Evolutionary conservation across 2,797 vertebrate species (phyloP), one percentile per base, ranked within the genome.

Genomic region (Coracias cyanogaster): DNA sequence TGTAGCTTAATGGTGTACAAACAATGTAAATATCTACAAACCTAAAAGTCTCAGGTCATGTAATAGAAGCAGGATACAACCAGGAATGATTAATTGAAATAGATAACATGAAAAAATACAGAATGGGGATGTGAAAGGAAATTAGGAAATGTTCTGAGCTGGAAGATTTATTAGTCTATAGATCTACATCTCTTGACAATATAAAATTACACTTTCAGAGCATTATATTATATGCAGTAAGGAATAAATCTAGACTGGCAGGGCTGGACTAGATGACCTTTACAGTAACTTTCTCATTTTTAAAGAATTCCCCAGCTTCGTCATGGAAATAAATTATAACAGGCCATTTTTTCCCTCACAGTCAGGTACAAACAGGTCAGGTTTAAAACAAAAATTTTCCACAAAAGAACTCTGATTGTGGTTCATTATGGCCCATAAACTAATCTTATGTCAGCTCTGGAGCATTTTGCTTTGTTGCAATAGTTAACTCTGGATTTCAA

Each of bases 121-220:
- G 67, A 93, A 94, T 35, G 12, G 12, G 57, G 21, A 65, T 65
- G n/a, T 57, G 64, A 93, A 89, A 91, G 79, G 69, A 95, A 93
- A 95, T 95, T 64, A 85, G 65, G 37, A 96, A 95, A 85, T 64
- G 39, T 64, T 82, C 74, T 35, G 19, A 97, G 55, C 24, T 76
- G 60, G 52, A 39, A 85, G 58, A 96, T 89, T 92, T 93, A 95
- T 94, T 82, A 85, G 69, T 52, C 62, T 82, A 48, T 45, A 93
- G 78, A 90, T 86, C 62, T 84, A 57, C 60, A 89, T 86, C 62
- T 89, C 78, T 18, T 60, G 58, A 91, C 48, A 67, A 52, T 25
- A 62, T 8, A 90, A 95, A 96, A 96, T 90, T 94, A 86, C 28
- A 71, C 20, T 85, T 96, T 64, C 51, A 85, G 60, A 87, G 15